Percentiles rank a stretch among this genome's conserved stretches.
Evolutionary conservation across 1,140 invertebrate species (phyloP).

Genomic region (Aphidius ervi): DNA sequence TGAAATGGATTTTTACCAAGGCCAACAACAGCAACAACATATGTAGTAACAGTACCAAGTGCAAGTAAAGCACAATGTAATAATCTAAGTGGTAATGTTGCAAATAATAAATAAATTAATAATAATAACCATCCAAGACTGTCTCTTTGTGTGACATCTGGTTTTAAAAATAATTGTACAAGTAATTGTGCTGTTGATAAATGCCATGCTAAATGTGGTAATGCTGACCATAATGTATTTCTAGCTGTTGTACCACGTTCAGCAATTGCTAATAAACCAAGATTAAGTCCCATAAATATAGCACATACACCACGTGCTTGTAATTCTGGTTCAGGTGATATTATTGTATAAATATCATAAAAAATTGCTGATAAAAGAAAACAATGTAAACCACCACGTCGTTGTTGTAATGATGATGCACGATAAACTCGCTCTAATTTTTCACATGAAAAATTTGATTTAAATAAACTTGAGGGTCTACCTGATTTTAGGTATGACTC

Average conservation of each 20-base stretch:
- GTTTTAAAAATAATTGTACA: conserved; percentile 55
- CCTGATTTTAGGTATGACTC: conserved; percentile 49
- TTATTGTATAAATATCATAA: conserved; percentile 63
- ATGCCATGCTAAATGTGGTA: conserved; percentile 63
- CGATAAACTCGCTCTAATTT: conserved; percentile 70
- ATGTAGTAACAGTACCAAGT: conserved; percentile 57
- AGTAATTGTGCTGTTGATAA: conserved; percentile 61
- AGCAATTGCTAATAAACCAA: conserved; percentile 54
- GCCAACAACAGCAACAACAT: conserved; percentile 57
- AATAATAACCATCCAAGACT: conserved; percentile 74
- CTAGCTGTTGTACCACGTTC: conserved; percentile 44
- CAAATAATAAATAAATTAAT: conserved; percentile 81
- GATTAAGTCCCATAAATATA: conserved; percentile 54
- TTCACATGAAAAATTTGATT: conserved; percentile 43
- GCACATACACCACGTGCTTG: conserved; percentile 56
- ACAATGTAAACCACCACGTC: conserved; percentile 71
- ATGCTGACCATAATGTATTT: conserved; percentile 51
- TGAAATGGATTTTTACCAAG: conserved; percentile 43
- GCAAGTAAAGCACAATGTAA: conserved; percentile 61
- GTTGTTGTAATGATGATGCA: conserved; percentile 70
- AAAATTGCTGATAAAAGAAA: conserved; percentile 67
- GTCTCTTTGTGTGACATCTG: conserved; percentile 54
- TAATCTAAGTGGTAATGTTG: conserved; percentile 72
- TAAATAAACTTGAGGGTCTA: conserved; percentile 45
- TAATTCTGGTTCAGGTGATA: conserved; percentile 46